A percentile compares a stretch with the other conserved stretches of the same genome.
These are phyloP conservation scores for Sturnira hondurensis DNA, from an alignment of 2,113 vertebrate species.

Conservation along the genomic window DNA sequence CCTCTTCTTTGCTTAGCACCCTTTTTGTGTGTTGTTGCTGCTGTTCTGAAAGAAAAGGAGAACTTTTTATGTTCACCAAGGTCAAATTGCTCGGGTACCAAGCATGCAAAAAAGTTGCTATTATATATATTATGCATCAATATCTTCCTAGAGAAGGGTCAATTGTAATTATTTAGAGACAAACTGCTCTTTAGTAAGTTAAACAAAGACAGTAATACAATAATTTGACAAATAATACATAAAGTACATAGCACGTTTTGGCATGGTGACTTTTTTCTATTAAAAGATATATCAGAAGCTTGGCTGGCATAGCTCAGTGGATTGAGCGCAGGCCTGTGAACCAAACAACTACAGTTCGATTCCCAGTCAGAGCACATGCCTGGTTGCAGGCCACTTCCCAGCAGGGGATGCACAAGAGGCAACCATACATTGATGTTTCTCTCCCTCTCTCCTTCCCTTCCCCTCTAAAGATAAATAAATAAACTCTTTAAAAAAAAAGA, in stretches of 20 bases:
- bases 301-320: no score
- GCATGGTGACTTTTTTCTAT: not conserved
- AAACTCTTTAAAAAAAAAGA: no score
- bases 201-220: not conserved
- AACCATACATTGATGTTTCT: no score
- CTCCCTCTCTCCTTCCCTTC: no score
- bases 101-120: not conserved
- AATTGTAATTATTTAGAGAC: not conserved
- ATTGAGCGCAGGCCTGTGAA: no score
- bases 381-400: no score
- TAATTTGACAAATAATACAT: not conserved
- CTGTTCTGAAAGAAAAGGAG: constrained; percentile 1
- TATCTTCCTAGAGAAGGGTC: not conserved
- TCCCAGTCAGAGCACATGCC: no score
- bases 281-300: not conserved
- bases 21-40: constrained; percentile 9
- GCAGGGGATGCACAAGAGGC: no score
- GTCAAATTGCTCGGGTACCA: not conserved
- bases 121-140: not conserved
- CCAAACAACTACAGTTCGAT: no score
- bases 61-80: constrained; percentile 42
- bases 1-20: constrained; percentile 14
- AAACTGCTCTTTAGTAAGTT: not conserved
- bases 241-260: not conserved
- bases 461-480: no score